Conservation (phyloP, 2,113 vertebrate genomes). For the Pyrgilauda ruficollis region DNA sequence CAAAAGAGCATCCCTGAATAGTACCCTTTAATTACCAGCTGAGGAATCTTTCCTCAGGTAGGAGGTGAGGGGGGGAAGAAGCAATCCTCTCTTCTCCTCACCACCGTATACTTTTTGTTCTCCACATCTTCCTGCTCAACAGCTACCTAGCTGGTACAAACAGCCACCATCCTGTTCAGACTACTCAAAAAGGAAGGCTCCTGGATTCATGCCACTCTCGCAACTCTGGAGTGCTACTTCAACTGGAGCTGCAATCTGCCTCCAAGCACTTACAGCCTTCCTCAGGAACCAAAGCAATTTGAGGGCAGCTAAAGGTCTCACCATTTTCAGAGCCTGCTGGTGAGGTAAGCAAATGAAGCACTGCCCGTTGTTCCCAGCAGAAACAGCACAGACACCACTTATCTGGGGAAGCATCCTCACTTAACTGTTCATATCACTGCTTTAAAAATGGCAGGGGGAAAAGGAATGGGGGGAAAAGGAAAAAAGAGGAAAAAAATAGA, state of each 20-base stretch:
- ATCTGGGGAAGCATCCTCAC: background rate
- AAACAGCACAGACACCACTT: background rate
- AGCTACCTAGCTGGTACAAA: background rate
- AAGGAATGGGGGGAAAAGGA: rapidly evolving
- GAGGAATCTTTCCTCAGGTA: background rate
- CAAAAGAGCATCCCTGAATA: background rate
- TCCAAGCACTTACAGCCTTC: background rate
- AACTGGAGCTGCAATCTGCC: background rate
- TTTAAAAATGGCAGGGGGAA: background rate
- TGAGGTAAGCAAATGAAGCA: background rate
- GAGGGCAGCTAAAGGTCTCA: background rate
- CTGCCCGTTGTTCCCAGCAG: background rate
- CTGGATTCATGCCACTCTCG: background rate
- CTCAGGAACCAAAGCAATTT: background rate
- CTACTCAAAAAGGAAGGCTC: background rate
- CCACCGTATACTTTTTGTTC: background rate
- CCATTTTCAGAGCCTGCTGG: background rate
- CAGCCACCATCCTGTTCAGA: background rate
- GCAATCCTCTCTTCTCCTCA: background rate
- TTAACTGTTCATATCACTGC: background rate
- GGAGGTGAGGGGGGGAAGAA: rapidly evolving
- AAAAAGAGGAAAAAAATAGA: background rate
- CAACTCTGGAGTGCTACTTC: background rate
- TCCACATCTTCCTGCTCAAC: background rate
- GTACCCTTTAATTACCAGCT: background rate